Base-by-base conservation (phyloP, 2,888 invertebrate genomes). In the Mayetiola destructor region DNA sequence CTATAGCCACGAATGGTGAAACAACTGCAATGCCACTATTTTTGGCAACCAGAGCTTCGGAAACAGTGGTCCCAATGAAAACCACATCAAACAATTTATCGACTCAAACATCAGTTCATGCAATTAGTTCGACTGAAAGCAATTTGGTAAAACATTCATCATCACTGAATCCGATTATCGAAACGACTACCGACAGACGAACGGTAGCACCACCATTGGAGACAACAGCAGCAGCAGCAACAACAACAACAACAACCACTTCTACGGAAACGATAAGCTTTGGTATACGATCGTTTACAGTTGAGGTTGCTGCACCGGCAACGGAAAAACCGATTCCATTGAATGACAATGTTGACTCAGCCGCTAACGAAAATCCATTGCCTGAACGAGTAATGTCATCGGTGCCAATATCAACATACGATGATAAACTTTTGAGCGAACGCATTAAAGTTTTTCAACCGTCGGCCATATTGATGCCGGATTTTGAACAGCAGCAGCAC, bases 21-120 rank as follows among this genome's bases (percentile, higher is more conserved):
- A 66, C 69, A 65, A 69, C 68, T 61, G 71, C 73, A 71, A 73
- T 73, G 65, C 67, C 67, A 64, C 70, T 64, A 64, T 48, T 48
- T 14, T n/a, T 48, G 5, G 48, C 23, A 48, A n/a, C 27, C 14
- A 23, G 27, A 27, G 27, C 48, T n/a, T n/a, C 48, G 2, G 48
- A 23, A 27, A n/a, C 27, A n/a, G 48, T 27, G 48, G 48, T 48
- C 48, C n/a, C 20, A 48, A 23, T 4, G 27, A 48, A 48, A 53
- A 20, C 54, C 20, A 42, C 32, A 40, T 48, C 48, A 48, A 48
- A 48, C 23, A 27, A 48, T 9, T 27, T 27, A 48, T 48, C 48
- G 23, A 20, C 27, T 27, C n/a, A 23, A 16, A 27, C 48, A 27
- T 27, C 27, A 27, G 27, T 48, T 27, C 27, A 48, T 48, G 29